Evolutionary conservation across 2,888 invertebrate species (phyloP), one percentile per base, ranked within the genome.

Genomic region (Euplagia quadripunctaria): DNA sequence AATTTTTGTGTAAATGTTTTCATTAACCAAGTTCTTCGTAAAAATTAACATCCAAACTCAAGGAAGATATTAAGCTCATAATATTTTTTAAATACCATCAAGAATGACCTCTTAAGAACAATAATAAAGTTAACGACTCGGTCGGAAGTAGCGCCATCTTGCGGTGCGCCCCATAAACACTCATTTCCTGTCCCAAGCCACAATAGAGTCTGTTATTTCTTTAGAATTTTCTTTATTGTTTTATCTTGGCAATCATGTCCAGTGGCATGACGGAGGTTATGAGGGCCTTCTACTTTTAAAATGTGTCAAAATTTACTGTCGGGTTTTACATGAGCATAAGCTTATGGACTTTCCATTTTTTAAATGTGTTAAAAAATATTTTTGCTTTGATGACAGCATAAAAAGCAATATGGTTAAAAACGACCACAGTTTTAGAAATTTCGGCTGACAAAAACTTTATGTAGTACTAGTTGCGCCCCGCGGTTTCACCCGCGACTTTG

Each of bases 71-170:
- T 17, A 17, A 17, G 66, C 31, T 2, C 4, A 11, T 31, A 79
- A 72, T 73, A 82, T 67, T 67, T 73, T 66, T 69, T 74, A 73
- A 82, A 73, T 72, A 75, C 68, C 72, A 17, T 67, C 9, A 70
- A 71, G 61, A 79, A 82, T 61, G 55, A 72, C 70, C 71, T 66
- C 64, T 42, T 42, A 64, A 79, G 78, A 77, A 83, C 81, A 81
- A 88, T 87, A 88, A 88, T 80, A 70, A 78, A 78, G 83, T 77
- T 87, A 86, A 88, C 85, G 84, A 85, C 82, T 76, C 75, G 43
- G 52, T 74, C 77, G 87, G 86, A 84, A 76, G 64, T 68, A 82
- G 58, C 85, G 86, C 86, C 88, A 86, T 88, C 89, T 88, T 85
- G 86, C 76, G 82, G 83, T 79, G 80, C 72, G 74, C 74, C 73